A percentile compares a stretch with the other conserved stretches of the same genome.
These are phyloP conservation scores for Oncorhynchus tshawytscha DNA, from an alignment of 2,113 vertebrate species.

Conservation along the genomic window DNA sequence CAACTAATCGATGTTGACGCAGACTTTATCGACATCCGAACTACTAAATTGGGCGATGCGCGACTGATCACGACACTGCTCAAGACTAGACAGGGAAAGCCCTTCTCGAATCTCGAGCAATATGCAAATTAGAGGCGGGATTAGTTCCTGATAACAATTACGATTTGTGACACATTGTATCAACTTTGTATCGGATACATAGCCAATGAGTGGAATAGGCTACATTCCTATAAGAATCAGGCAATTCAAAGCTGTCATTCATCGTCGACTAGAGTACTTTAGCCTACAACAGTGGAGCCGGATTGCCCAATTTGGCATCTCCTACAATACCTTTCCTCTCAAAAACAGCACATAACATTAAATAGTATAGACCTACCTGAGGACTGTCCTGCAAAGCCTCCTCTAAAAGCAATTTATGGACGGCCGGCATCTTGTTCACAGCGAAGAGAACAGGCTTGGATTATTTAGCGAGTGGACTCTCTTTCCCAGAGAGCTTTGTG, in stretches of 20 bases:
- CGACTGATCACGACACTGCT: not conserved
- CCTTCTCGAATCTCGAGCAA: not conserved
- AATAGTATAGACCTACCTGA: conserved; percentile 78
- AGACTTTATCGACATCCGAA: no score
- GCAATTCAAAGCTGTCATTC: conserved; percentile 47
- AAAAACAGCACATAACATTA: not conserved
- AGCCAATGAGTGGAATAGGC: not conserved
- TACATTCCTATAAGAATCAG: conserved; percentile 24
- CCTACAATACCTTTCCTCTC: not conserved
- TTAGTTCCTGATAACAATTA: not conserved
- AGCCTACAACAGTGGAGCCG: conserved; percentile 18
- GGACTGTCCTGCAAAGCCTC: conserved; percentile 96
- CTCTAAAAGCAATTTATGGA: conserved; percentile 92
- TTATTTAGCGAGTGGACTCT: conserved; percentile 62
- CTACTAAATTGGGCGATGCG: not conserved
- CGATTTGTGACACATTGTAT: not conserved
- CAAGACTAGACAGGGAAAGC: not conserved
- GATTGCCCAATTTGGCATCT: conserved; percentile 14
- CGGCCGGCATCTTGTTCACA: conserved; percentile 86
- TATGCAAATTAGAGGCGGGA: conserved; percentile 13
- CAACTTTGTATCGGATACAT: not conserved
- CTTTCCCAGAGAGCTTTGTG: conserved; percentile 65
- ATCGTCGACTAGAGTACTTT: conserved; percentile 35
- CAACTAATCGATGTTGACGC: not conserved
- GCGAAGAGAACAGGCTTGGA: conserved; percentile 53